phyloP scores from a whole-genome alignment of 2,888 invertebrate species.

The Smittia sp. region DNA sequence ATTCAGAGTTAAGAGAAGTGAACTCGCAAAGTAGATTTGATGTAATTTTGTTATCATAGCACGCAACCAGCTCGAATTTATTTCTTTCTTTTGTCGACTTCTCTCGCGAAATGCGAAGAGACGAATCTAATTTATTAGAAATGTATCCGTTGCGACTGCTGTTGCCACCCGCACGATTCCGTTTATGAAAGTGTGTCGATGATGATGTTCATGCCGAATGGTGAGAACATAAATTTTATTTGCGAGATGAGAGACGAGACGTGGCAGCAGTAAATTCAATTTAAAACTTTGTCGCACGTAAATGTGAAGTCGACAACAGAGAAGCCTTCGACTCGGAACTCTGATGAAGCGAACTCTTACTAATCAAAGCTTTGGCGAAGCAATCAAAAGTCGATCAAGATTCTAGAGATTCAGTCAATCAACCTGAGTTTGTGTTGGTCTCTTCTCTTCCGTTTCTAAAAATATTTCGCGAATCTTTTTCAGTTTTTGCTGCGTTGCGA shows the following conservation, averaged over 20 bases:
- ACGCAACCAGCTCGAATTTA: conserved; percentile 3
- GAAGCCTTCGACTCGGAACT: too few relatives aligned
- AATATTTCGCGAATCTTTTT: neutral
- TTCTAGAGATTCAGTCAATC: neutral
- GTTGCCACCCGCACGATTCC: neutral
- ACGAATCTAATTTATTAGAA: conserved; percentile 23
- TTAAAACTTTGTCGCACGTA: neutral
- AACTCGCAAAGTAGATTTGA: conserved; percentile 8
- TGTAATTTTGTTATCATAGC: conserved; percentile 17
- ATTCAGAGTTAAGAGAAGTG: neutral
- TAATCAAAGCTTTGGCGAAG: too few relatives aligned
- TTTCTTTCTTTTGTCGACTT: conserved; percentile 5
- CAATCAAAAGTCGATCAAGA: too few relatives aligned
- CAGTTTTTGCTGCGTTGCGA: too few relatives aligned
- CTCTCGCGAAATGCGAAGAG: neutral
- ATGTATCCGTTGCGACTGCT: neutral
- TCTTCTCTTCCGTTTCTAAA: neutral
- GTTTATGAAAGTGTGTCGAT: conserved; percentile 16
- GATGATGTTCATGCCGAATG: conserved; percentile 21
- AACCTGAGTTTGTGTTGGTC: neutral
- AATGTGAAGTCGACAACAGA: too few relatives aligned
- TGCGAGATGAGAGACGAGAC: neutral
- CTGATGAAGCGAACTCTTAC: too few relatives aligned
- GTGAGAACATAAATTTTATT: conserved; percentile 19
- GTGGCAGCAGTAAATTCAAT: neutral